A percentile compares a stretch with the other conserved stretches of the same genome.
These are phyloP conservation scores for Xiphophorus birchmanni DNA, from an alignment of 2,797 vertebrate genomes.

Conservation along the genomic window DNA sequence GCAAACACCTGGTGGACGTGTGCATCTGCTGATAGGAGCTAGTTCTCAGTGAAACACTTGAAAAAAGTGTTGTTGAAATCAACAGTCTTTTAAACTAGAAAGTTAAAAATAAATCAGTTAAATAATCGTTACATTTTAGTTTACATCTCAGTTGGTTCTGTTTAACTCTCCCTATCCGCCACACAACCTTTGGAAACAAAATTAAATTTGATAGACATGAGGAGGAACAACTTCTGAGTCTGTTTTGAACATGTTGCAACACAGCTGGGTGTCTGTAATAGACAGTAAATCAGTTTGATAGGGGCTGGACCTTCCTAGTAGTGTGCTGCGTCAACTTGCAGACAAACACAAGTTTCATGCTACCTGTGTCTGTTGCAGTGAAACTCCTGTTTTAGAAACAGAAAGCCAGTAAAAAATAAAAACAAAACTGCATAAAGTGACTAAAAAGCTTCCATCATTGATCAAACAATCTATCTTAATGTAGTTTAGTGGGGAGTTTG, in stretches of 20 bases:
- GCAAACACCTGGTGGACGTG: too few relatives aligned
- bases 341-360: neutral
- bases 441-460: neutral
- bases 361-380: neutral
- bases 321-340: neutral
- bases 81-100: neutral
- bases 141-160: neutral
- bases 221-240: neutral
- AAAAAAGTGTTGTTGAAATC: too few relatives aligned
- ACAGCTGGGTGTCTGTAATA: neutral
- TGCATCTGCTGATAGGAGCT: too few relatives aligned
- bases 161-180: neutral
- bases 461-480: too few relatives aligned
- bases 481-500: too few relatives aligned
- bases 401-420: neutral
- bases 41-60: too few relatives aligned
- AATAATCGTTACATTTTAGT: neutral
- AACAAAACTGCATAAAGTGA: neutral
- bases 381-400: neutral
- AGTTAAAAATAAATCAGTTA: neutral
- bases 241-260: neutral
- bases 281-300: too few relatives aligned
- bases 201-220: neutral
- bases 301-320: neutral
- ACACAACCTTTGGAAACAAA: neutral